These are phyloP conservation scores for Melitaea athalia DNA, from an alignment of 2,888 invertebrate genomes.

Conservation along the genomic window DNA sequence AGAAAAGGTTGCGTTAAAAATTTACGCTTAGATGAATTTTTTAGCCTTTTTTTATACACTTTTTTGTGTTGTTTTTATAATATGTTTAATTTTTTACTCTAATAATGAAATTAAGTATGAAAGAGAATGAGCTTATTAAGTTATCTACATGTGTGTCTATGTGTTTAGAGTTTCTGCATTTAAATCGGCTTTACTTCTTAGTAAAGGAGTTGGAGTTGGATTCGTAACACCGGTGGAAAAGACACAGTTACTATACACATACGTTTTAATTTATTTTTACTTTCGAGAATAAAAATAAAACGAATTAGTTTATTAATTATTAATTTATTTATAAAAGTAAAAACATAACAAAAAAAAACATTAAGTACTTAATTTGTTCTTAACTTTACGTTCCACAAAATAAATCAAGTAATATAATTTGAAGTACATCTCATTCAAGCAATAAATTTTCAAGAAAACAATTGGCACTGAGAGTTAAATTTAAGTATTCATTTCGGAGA, in stretches of 20 bases:
- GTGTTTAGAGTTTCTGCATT: not conserved
- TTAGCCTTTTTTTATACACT: constrained; percentile 1
- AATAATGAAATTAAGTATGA: no score
- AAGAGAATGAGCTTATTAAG: no score
- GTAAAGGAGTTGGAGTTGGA: no score
- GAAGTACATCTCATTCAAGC: constrained; percentile 12
- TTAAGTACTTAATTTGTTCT: not conserved
- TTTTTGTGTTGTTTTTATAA: not conserved
- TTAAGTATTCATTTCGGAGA: constrained; percentile 20
- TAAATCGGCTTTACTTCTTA: no score
- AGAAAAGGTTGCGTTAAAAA: constrained; percentile 28
- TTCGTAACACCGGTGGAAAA: no score
- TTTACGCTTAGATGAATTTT: constrained; percentile 2
- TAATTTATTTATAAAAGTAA: not conserved
- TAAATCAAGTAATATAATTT: constrained; percentile 4
- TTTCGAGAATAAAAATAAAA: no score
- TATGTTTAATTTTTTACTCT: not conserved
- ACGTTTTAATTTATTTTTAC: no score
- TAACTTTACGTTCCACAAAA: not conserved
- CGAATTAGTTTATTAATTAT: no score
- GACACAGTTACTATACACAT: no score
- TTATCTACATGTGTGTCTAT: not conserved
- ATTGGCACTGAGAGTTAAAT: constrained; percentile 10
- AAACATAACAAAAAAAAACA: not conserved
- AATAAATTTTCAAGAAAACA: constrained; percentile 12